Percentiles rank a stretch among this genome's conserved stretches.
Conservation (phyloP, 2,797 vertebrate genomes). For the Melanotaenia pygmaea region DNA sequence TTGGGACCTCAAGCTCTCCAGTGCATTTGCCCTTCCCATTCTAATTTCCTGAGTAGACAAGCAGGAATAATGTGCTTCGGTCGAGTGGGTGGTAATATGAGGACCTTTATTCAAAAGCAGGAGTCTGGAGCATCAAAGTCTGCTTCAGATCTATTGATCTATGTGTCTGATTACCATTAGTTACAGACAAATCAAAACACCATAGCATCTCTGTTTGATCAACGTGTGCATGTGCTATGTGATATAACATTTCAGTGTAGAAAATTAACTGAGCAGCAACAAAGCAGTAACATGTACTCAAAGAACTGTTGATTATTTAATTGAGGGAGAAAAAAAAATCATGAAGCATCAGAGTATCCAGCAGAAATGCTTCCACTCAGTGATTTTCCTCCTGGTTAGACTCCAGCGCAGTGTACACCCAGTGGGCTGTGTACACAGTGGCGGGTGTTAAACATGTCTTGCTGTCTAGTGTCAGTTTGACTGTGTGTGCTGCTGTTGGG, state of each 20-base stretch:
- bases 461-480: constrained; percentile 73
- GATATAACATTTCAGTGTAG: constrained; percentile 29
- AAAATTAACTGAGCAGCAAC: constrained; percentile 54
- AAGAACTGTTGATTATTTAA: constrained; percentile 67
- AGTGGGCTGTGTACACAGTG: constrained; percentile 71
- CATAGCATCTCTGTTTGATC: constrained; percentile 54
- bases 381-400: constrained; percentile 68
- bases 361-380: constrained; percentile 68
- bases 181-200: constrained; percentile 75
- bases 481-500: constrained; percentile 61
- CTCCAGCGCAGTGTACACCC: constrained; percentile 61
- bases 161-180: constrained; percentile 71
- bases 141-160: constrained; percentile 75
- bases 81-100: constrained; percentile 70
- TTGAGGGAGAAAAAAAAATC: constrained; percentile 24
- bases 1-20: constrained; percentile 81
- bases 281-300: constrained; percentile 51
- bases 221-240: constrained; percentile 46
- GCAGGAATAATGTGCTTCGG: constrained; percentile 68
- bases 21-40: constrained; percentile 71
- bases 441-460: constrained; percentile 72
- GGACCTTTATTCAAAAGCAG: constrained; percentile 73
- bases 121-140: constrained; percentile 75
- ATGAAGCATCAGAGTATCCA: constrained; percentile 54
- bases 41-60: constrained; percentile 52